Evolutionary conservation across 2,113 vertebrate genomes (phyloP), one percentile per base, ranked within the genome.

Genomic region (Corvus hawaiiensis): DNA sequence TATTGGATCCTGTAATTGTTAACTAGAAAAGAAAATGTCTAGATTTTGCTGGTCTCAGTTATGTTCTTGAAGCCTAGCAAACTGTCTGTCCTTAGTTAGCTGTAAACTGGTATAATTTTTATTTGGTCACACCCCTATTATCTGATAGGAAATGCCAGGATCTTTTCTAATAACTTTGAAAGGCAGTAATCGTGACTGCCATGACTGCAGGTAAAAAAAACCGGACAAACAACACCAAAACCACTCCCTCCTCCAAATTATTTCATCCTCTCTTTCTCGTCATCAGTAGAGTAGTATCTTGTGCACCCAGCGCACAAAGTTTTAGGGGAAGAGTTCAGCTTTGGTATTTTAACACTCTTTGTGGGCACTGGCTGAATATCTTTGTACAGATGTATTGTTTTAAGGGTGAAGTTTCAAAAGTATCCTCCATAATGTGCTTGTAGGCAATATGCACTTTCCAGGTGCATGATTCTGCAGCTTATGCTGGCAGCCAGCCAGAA

Each of bases 361-460:
- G 8, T 85, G 73, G 81, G 56, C 74, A 49, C 87, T 85, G 84
- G 51, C 71, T 93, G 49, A 78, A 52, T 59, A 15, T 35, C 33
- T 76, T 73, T n/a, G 5, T 94, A 49, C 59, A 91, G 71, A 62
- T 84, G 51, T 76, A 32, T 87, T 88, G 10, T 74, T 94, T 89
- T 78, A 84, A 92, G 93, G 46, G 74, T 66, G 72, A 84, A 74
- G 21, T 84, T 66, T 82, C 73, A 62, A 54, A 95, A 64, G 46
- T n/a, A 37, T 44, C 17, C 74, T 96, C 68, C 68, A 35, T 48
- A 37, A 24, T 44, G 55, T 84, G 43, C 71, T 71, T 87, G 63
- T 75, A 63, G 72, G 59, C 75, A 75, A 46, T 84, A 64, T 82
- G 46, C 84, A 43, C 73, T 96, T 96, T 82, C 41, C 77, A 97